Evolutionary conservation across 92 coral and sea anemone species (phyloP), one percentile per base, ranked within the genome.

Genomic region (Pocillopora grandis): DNA sequence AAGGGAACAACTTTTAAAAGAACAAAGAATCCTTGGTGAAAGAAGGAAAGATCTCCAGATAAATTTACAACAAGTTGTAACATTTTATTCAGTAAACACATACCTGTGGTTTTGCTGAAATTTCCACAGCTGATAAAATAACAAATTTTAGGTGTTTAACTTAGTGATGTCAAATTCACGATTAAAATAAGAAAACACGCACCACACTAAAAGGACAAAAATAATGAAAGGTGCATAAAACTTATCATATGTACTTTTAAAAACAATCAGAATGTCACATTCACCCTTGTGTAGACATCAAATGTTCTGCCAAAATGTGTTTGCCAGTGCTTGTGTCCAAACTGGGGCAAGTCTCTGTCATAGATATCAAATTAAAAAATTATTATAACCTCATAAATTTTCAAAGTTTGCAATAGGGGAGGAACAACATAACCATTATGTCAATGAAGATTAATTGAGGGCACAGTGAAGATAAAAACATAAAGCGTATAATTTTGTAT

Each of bases 311-410:
- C 98, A 94, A 96, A 96, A 79, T 94, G 98, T 27, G 93, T 80
- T 84, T 96, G 98, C 98, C 98, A 96, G 79, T 93, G 95, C 70
- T 96, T 96, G 76, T 89, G 90, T 20, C 98, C 98, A 92, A 96
- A 96, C 85, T 96, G 98, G 13, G 98, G 98, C 57, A 96, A 90
- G 78, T 96, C 98, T 82, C 98, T 96, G 68, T 21, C 15, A 78
- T 55, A 73, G 66, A 58, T 85, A 15, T 8, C 27, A 3, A 17
- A 23, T 5, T 19, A 15, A 37, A 42, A 17, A 16, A 17, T 9
- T 3, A n/a, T 52, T 42, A 1, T 42, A 42, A 42, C 52, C 0
- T 42, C 8, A 7, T 42, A 42, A 42, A 42, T 42, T 42, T 42
- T 7, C 52, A 42, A 3, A 42, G 52, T 42, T 42, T 42, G 52